A percentile compares a stretch with the other conserved stretches of the same genome.
Conservation (phyloP, 2,113 vertebrate genomes). For the Xiphophorus couchianus region DNA sequence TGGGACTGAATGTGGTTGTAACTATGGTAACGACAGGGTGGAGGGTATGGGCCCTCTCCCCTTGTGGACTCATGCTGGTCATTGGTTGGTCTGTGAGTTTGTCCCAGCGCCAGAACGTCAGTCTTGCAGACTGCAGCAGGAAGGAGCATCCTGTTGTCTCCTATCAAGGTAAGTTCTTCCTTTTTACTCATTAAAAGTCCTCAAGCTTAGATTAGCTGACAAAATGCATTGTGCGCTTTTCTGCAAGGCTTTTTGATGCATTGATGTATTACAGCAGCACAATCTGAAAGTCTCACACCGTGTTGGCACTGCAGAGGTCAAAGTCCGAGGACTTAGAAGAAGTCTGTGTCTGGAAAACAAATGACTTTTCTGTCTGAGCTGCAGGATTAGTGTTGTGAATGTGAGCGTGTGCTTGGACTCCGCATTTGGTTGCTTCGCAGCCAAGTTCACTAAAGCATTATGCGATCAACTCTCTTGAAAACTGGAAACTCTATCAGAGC, state of each 20-base stretch:
- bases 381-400: constrained; percentile 24
- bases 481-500: constrained; percentile 9
- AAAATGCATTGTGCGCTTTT: background rate
- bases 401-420: background rate
- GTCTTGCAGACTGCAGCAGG: constrained; percentile 59
- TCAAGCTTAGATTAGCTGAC: background rate
- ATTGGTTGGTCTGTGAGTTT: constrained; percentile 51
- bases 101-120: constrained; percentile 40
- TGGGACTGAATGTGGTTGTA: constrained; percentile 58
- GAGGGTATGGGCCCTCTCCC: constrained; percentile 54
- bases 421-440: background rate
- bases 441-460: constrained; percentile 32
- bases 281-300: constrained; percentile 2
- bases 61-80: constrained; percentile 52
- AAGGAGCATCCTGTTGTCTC: constrained; percentile 67
- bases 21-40: constrained; percentile 58
- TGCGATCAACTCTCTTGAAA: constrained; percentile 16
- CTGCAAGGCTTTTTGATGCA: background rate
- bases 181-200: background rate
- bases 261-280: background rate
- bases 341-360: constrained; percentile 1
- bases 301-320: constrained; percentile 5
- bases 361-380: constrained; percentile 14
- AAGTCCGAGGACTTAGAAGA: constrained; percentile 5
- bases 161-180: constrained; percentile 56